phyloP scores from a whole-genome alignment of 2,888 invertebrate species.

The Neoaliturus tenellus region DNA sequence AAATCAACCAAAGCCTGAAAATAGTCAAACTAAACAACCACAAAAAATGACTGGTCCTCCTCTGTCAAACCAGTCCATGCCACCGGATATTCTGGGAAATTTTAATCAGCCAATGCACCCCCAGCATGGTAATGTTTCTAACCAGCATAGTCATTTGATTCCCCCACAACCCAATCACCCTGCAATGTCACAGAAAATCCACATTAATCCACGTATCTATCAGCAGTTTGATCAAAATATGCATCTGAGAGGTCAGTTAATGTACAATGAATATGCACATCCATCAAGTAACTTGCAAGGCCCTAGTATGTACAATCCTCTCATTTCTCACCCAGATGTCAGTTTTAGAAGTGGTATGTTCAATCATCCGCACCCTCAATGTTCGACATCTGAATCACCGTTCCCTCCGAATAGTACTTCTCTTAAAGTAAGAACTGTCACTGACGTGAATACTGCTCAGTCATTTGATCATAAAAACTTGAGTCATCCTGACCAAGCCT shows the following conservation, averaged over 20 bases:
- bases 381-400: background rate
- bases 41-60: background rate
- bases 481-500: background rate
- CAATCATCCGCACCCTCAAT: background rate
- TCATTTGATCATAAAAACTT: background rate
- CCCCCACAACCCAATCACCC: background rate
- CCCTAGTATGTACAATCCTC: background rate
- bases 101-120: background rate
- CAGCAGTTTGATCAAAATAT: conserved; percentile 12
- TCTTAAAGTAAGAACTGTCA: background rate
- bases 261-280: conserved; percentile 20
- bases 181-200: background rate
- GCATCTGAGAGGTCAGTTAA: background rate
- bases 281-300: background rate
- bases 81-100: background rate
- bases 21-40: background rate
- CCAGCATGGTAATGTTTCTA: background rate
- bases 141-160: background rate
- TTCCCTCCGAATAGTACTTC: background rate
- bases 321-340: background rate
- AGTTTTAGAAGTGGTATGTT: background rate
- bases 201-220: background rate
- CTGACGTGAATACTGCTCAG: background rate
- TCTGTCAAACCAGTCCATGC: background rate
- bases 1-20: background rate